These are phyloP conservation scores for Tiaroga cobitis DNA, from an alignment of 2,797 vertebrate species.

Conservation along the genomic window DNA sequence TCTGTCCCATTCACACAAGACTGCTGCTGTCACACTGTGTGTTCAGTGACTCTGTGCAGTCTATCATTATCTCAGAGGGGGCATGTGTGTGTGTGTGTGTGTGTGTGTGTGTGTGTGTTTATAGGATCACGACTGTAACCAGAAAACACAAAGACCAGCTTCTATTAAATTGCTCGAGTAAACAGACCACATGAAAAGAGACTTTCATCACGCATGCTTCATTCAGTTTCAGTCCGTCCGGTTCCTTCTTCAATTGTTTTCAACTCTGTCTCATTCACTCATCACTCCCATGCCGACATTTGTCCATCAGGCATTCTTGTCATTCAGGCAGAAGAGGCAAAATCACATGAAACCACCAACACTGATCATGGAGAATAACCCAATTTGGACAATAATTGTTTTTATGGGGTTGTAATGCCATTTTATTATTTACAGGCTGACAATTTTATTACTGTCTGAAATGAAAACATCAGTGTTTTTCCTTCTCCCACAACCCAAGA, in stretches of 20 bases:
- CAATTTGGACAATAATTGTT: neutral
- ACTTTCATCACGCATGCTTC: conserved; percentile 42
- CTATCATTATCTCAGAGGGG: neutral
- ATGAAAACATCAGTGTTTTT: neutral
- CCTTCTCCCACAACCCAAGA: neutral
- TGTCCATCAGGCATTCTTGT: neutral
- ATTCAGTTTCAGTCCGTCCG: neutral
- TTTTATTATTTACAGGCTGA: neutral
- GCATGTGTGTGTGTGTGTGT: too few species aligned
- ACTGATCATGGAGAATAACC: neutral
- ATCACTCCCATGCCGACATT: neutral
- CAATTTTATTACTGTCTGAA: neutral
- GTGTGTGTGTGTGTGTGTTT: conserved; percentile 21
- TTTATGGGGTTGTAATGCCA: neutral
- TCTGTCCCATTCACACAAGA: conserved; percentile 39
- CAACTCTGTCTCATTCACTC: neutral
- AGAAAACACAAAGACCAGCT: conserved; percentile 61
- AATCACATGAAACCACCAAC: neutral
- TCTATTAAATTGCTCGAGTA: conserved; percentile 65
- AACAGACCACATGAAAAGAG: conserved; percentile 63
- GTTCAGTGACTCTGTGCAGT: neutral
- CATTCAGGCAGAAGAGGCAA: neutral
- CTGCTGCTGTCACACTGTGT: conserved; percentile 17
- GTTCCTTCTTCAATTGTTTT: conserved; percentile 11
- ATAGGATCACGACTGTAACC: conserved; percentile 44